Base-by-base conservation (phyloP, 2,888 invertebrate genomes). In the Drosophila anomelani region DNA sequence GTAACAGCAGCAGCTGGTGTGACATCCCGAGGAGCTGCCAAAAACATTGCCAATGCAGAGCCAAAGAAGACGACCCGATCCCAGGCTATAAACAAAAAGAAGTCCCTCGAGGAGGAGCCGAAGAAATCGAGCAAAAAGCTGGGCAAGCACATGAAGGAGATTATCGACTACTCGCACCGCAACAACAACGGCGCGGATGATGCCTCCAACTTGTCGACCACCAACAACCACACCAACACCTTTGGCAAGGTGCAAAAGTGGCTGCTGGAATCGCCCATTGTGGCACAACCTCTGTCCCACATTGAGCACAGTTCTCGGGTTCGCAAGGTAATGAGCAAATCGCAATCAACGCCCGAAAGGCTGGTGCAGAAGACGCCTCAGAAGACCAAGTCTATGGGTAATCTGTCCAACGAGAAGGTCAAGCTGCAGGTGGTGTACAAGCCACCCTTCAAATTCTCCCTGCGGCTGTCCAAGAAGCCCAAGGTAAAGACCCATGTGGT, bases 231-330 rank as follows among this genome's bases (percentile, higher is more conserved):
- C 57, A 91, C 88, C 6, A 93, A 93, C 55, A 93, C 93, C 9
- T 93, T 95, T 73, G 96, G 96, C 23, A 97, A 97, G 92, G 97
- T 97, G n/a, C 96, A 97, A 85, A 96, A 96, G 82, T 97, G 97
- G 97, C 92, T 97, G 60, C 92, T 97, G 59, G 96, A 96, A 75
- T 96, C 96, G 1, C 96, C 95, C 1, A 92, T 92, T 72, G 93
- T 92, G 4, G 90, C 92, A 1, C 92, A 92, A 68, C 92, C 92
- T 0, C 71, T 92, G 3, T 91, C 92, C 12, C 92, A 92, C 59
- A 92, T 92, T 23, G 93, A 93, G 73, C 93, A 93, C 64, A 90
- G 91, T 39, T 92, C 93, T 1, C 91, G 92, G 61, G 89, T 92
- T 20, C 89, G 90, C n/a, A 92, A 92, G 41, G 91, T 92, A 4